A percentile compares a stretch with the other conserved stretches of the same genome.
phyloP scores from a whole-genome alignment of 2,797 vertebrate species.

The Acanthopagrus latus region DNA sequence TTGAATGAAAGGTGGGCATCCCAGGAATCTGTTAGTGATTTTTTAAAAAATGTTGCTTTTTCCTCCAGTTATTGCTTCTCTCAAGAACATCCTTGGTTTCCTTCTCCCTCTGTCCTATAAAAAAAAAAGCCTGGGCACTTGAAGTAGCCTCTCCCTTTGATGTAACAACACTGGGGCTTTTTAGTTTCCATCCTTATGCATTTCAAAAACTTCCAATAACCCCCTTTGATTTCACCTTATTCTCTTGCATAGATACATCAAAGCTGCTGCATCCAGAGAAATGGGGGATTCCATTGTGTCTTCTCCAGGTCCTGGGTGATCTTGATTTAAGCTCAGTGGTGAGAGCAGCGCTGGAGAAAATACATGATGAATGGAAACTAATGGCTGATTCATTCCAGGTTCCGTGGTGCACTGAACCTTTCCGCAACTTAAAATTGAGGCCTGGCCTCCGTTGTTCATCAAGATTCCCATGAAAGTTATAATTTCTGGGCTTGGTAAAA shows the following conservation, averaged over 20 bases:
- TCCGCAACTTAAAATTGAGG: neutral
- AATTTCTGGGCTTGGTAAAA: neutral
- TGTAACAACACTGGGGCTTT: conserved; percentile 48
- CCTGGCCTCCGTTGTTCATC: conserved; percentile 7
- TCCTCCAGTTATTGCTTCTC: conserved; percentile 8
- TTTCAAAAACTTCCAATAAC: conserved; percentile 51
- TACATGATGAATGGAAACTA: conserved; percentile 35
- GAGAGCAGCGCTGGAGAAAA: conserved; percentile 27
- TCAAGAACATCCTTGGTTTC: conserved; percentile 11
- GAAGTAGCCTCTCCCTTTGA: conserved; percentile 56
- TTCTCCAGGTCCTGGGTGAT: conserved; percentile 27
- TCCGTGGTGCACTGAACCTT: conserved; percentile 19
- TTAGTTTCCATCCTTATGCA: conserved; percentile 43
- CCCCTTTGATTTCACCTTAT: conserved; percentile 42
- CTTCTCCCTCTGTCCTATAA: conserved; percentile 17
- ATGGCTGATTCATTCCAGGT: conserved; percentile 26
- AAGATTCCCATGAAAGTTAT: conserved; percentile 6
- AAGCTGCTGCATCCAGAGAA: conserved; percentile 50
- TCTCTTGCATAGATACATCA: conserved; percentile 48
- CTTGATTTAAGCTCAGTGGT: conserved; percentile 36
- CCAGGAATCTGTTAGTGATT: conserved; percentile 9
- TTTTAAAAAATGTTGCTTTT: conserved; percentile 19
- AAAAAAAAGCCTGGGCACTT: conserved; percentile 25
- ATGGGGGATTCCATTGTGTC: conserved; percentile 38
- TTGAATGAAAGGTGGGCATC: conserved; percentile 10